phyloP scores from a whole-genome alignment of 2,888 invertebrate species.

The Agriopis leucophaearia region DNA sequence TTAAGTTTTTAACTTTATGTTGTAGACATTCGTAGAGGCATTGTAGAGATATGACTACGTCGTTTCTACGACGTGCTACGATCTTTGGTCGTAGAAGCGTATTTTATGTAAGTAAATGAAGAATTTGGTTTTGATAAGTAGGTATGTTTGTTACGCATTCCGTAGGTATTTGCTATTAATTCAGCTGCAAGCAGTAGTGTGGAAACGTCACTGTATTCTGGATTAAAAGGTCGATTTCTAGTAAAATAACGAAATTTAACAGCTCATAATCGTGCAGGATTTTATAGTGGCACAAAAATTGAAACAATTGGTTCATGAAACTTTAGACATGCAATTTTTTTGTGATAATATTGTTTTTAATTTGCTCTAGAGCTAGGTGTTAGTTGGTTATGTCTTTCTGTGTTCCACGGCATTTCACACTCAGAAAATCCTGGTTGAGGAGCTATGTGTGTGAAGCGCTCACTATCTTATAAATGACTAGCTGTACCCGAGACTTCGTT shows the following conservation, averaged over 20 bases:
- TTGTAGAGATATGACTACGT: neutral
- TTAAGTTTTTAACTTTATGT: neutral
- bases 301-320: neutral
- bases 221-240: neutral
- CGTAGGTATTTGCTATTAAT: neutral
- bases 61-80: neutral
- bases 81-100: neutral
- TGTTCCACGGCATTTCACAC: too few species aligned
- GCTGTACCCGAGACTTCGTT: too few species aligned
- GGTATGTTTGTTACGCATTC: neutral
- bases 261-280: neutral
- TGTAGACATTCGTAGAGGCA: slow-evolving; percentile 3
- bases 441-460: too few species aligned
- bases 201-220: neutral
- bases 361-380: too few species aligned
- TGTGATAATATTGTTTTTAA: too few species aligned
- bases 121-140: neutral
- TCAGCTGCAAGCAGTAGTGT: neutral
- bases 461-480: too few species aligned
- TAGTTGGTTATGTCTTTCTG: too few species aligned
- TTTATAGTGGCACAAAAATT: neutral
- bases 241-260: neutral
- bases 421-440: too few species aligned
- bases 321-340: too few species aligned
- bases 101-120: too few species aligned